Evolutionary conservation across 2,888 invertebrate genomes (phyloP).

Genomic region (Fragum fragum): DNA sequence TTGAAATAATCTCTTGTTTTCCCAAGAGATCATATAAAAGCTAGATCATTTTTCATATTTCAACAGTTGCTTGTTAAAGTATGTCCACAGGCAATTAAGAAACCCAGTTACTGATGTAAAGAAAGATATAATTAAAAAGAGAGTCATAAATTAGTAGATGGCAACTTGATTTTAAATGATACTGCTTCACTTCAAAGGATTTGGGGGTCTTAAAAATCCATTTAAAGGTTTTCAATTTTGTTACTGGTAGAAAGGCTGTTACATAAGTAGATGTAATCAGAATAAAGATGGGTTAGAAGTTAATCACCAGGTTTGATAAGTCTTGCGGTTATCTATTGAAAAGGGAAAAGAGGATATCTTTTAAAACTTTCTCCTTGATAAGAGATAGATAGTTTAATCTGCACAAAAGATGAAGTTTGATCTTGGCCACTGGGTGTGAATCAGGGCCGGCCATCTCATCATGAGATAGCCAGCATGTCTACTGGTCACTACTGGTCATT

Average conservation of each 20-base stretch:
- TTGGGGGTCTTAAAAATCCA: slow-evolving; percentile 41
- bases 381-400: slow-evolving; percentile 18
- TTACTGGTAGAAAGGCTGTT: slow-evolving; percentile 28
- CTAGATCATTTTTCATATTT: neutral
- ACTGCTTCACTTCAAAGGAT: slow-evolving; percentile 47
- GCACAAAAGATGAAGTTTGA: slow-evolving; percentile 14
- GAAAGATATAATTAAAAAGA: slow-evolving; percentile 27
- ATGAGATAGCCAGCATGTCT: slow-evolving; percentile 21
- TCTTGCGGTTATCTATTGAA: slow-evolving; percentile 21
- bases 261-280: slow-evolving; percentile 36
- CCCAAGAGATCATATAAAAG: no score
- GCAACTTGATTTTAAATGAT: slow-evolving; percentile 47
- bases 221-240: slow-evolving; percentile 32
- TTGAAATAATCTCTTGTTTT: no score
- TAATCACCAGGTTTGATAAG: slow-evolving; percentile 46
- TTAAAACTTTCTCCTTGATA: slow-evolving; percentile 27
- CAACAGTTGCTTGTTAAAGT: neutral
- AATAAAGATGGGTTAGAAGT: slow-evolving; percentile 46
- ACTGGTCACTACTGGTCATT: slow-evolving; percentile 22
- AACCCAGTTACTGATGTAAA: slow-evolving; percentile 15
- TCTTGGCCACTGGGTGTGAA: slow-evolving; percentile 31
- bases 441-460: slow-evolving; percentile 28
- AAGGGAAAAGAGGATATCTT: slow-evolving; percentile 28
- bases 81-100: slow-evolving; percentile 17
- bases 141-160: slow-evolving; percentile 58